A percentile compares a stretch with the other conserved stretches of the same genome.
Evolutionary conservation across 2,113 vertebrate genomes (phyloP).

Genomic region (Picathartes gymnocephalus): DNA sequence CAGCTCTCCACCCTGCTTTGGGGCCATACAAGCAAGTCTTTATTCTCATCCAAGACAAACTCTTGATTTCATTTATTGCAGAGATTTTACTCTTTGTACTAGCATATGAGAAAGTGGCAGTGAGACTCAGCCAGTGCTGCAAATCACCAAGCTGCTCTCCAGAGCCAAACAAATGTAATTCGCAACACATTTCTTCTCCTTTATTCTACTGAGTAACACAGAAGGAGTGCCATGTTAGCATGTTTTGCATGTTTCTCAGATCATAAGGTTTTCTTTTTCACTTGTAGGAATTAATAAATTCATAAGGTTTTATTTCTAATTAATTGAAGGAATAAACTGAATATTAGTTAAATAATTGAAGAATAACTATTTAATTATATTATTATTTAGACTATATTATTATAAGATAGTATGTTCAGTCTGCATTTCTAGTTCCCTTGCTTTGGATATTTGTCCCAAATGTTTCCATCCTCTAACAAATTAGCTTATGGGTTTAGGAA

Average conservation of each 20-base stretch:
- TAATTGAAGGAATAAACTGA: background rate
- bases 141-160: conserved; percentile 21
- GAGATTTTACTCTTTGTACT: conserved; percentile 29
- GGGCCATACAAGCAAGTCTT: background rate
- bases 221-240: background rate
- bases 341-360: background rate
- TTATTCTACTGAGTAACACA: conserved; percentile 16
- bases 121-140: background rate
- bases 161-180: conserved; percentile 21
- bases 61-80: conserved; percentile 40
- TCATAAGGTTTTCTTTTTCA: background rate
- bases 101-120: conserved; percentile 36
- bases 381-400: background rate
- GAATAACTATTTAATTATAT: background rate
- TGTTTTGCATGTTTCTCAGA: background rate
- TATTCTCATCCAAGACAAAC: background rate
- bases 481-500: background rate
- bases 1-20: background rate
- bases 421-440: background rate
- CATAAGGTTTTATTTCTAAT: background rate
- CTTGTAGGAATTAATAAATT: background rate
- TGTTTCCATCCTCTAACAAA: background rate
- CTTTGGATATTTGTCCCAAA: background rate
- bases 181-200: conserved; percentile 22
- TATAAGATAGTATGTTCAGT: background rate